These are phyloP conservation scores for Ganaspis brasiliensis DNA, from an alignment of 2,888 invertebrate genomes.

Conservation along the genomic window DNA sequence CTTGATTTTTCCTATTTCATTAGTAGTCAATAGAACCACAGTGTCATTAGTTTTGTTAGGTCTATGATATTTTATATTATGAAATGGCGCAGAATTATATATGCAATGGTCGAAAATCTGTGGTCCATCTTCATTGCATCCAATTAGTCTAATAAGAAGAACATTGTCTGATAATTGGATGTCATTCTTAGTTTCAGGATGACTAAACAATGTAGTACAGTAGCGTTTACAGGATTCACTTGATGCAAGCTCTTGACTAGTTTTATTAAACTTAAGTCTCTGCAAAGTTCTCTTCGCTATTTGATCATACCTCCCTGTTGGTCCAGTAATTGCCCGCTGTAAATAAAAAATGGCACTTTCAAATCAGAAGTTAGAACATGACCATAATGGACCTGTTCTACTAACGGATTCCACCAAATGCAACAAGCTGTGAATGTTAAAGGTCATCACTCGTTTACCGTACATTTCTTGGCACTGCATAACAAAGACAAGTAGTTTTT, in stretches of 20 bases:
- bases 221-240: not conserved
- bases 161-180: not conserved
- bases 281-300: constrained; percentile 22
- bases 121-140: constrained; percentile 3
- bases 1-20: constrained; percentile 30
- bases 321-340: constrained; percentile 21
- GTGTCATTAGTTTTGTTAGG: constrained; percentile 20
- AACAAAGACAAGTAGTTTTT: constrained; percentile 3
- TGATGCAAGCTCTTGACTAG: constrained; percentile 26
- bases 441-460: not conserved
- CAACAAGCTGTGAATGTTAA: constrained; percentile 14
- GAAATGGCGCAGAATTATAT: constrained; percentile 16
- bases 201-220: constrained; percentile 21
- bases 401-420: constrained; percentile 31
- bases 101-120: constrained; percentile 24
- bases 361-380: constrained; percentile 36
- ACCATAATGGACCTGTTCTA: constrained; percentile 44
- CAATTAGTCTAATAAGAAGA: constrained; percentile 14
- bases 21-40: not conserved
- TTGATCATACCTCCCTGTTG: constrained; percentile 30
- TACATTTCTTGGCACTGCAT: constrained; percentile 4
- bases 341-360: constrained; percentile 45
- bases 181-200: constrained; percentile 8
- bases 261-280: constrained; percentile 9
- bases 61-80: constrained; percentile 14